Percentiles rank a stretch among this genome's conserved stretches.
Evolutionary conservation across 2,888 invertebrate genomes (phyloP).

Genomic region (Beris morrisii): DNA sequence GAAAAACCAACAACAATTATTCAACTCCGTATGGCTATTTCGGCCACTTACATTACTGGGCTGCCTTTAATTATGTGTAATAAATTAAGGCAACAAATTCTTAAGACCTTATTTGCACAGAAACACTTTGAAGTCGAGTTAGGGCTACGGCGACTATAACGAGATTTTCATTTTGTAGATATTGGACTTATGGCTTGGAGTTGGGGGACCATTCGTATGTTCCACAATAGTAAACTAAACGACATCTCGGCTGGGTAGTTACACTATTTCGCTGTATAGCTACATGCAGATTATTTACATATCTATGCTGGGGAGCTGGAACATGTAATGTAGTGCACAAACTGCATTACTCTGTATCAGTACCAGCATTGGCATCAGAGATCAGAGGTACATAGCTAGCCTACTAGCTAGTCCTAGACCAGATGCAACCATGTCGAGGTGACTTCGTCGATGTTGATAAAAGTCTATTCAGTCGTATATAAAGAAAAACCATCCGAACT

Average conservation of each 20-base stretch:
- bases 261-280: not conserved
- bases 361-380: not conserved
- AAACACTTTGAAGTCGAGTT: slow-evolving; percentile 22
- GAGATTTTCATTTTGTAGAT: slow-evolving; percentile 22
- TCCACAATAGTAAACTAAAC: too few species aligned
- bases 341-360: not conserved
- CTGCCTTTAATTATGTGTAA: slow-evolving; percentile 44
- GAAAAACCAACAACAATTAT: slow-evolving; percentile 14
- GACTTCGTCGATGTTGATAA: slow-evolving; percentile 23
- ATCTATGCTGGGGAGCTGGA: slow-evolving; percentile 7
- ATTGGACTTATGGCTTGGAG: not conserved
- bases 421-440: slow-evolving; percentile 16
- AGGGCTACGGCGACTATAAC: slow-evolving; percentile 11
- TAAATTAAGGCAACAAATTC: slow-evolving; percentile 45
- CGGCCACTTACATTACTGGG: slow-evolving; percentile 41
- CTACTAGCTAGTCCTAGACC: slow-evolving; percentile 5
- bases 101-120: slow-evolving; percentile 43
- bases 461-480: slow-evolving; percentile 5
- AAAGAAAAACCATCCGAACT: slow-evolving; percentile 22
- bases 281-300: slow-evolving; percentile 19
- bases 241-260: not conserved
- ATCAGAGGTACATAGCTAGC: not conserved
- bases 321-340: slow-evolving; percentile 14
- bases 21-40: slow-evolving; percentile 18
- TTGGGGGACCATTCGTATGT: not conserved